Base-by-base conservation (phyloP, 1,140 invertebrate genomes). In the Habropoda laboriosa region DNA sequence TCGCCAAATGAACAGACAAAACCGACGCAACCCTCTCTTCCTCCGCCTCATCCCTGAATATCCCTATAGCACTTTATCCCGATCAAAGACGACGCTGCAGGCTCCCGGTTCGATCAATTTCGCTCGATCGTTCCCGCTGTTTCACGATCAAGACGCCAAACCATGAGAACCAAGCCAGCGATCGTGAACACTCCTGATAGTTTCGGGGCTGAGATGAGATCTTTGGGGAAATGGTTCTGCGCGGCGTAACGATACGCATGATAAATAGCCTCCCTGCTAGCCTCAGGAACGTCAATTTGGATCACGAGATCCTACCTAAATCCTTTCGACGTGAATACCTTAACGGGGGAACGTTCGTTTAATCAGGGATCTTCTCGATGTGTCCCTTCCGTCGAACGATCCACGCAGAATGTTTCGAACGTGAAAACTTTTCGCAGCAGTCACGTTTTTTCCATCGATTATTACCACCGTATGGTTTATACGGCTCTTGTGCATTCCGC, bases 21-120 rank as follows among this genome's bases (percentile, higher is more conserved):
- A 87, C 67, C 81, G 45, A 80, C 30, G 63, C 61, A 27, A 38
- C 57, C 68, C 58, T 68, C 45, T 53, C 24, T 16, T 40, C 45
- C 66, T 53, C 71, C 63, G 32, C 16, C 55, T 61, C 58, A 12
- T 24, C 24, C 57, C 42, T 49, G 68, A 64, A 70, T 63, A 84
- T 79, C 70, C 21, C 61, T 42, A 27, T 18, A 55, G 49, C 70
- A 71, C 79, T 82, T 82, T 79, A 85, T 85, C 67, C 75, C 75
- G 77, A 74, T 82, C 73, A 66, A 81, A 86, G 85, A 88, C 86
- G 86, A 81, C 74, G 84, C 82, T 77, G 60, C 51, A 75, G 76
- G 81, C 61, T 77, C 49, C 51, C 24, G 57, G 83, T 79, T 88
- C 87, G 81, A 88, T 87, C 85, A 88, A 88, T 89, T 87, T 87